Base-by-base conservation (phyloP, 1,140 invertebrate genomes). In the Tetragnatha versicolor region DNA sequence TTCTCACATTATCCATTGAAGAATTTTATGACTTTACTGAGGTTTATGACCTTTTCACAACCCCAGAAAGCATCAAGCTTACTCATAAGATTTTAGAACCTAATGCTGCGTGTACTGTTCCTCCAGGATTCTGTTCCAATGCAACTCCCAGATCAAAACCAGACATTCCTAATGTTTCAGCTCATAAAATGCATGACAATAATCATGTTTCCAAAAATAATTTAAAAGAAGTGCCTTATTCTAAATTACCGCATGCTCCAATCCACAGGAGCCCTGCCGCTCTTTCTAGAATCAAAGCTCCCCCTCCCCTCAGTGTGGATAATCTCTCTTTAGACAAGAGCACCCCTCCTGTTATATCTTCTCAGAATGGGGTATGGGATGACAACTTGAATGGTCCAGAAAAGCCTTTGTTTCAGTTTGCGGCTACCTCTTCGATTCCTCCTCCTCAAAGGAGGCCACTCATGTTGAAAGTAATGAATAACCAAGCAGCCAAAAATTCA, bases 391-490 rank as follows among this genome's bases (percentile, higher is more conserved):
- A 31, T 33, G 17, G 17, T 20, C 4, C 10, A 9, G n/a, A 42
- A 25, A 65, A 25, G 9, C 10, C n/a, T 65, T 35, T 27, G 17
- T 25, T 33, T 4, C 17, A 42, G 3, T 37, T 27, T 42, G 20
- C 17, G 17, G 42, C 14, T 5, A 10, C 49, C 68, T 27, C 3
- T 70, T 37, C 51, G 39, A 42, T 31, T 2, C n/a, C 25, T 33
- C 20, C 6, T 33, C 20, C 6, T 22, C 35, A 37, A 51, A 31
- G 14, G 42, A 65, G 12, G 7, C 7, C 17, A 65, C 27, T 39
- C 68, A n/a, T 55, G 17, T 39, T 25, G 39, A 70, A 53, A 70
- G 68, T 70, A 2, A 25, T 53, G n/a, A 47, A 47, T 37, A 47
- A 70, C 25, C 17, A 17, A 9, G 2, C 25, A 3, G 1, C 12